phyloP scores from a whole-genome alignment of 2,113 vertebrate species.

The Falcunculus frontatus region DNA sequence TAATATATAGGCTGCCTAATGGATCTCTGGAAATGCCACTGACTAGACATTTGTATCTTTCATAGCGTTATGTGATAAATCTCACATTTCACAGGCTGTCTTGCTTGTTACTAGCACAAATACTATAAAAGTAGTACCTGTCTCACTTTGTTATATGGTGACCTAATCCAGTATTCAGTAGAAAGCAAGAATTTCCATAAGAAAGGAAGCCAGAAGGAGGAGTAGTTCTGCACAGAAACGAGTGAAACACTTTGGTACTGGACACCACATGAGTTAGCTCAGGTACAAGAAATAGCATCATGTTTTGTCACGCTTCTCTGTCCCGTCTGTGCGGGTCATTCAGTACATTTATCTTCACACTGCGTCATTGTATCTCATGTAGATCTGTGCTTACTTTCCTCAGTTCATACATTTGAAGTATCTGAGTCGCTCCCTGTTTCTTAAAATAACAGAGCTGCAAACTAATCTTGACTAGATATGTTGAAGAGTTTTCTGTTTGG shows the following conservation, averaged over 20 bases:
- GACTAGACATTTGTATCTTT: neutral
- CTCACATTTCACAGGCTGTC: neutral
- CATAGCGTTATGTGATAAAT: neutral
- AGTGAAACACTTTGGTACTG: neutral
- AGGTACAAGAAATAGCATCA: neutral
- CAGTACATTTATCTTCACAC: neutral
- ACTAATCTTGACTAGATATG: neutral
- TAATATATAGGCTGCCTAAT: neutral
- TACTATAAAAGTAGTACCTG: neutral
- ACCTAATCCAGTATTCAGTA: neutral
- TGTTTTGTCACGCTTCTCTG: neutral
- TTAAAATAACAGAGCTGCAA: neutral
- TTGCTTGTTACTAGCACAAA: neutral
- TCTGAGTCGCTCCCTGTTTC: neutral
- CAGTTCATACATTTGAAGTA: neutral
- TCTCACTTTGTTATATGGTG: neutral
- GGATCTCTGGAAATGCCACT: neutral
- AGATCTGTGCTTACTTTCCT: neutral
- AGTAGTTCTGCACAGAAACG: neutral
- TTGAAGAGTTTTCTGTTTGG: neutral
- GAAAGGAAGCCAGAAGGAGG: neutral
- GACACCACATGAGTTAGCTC: accelerated
- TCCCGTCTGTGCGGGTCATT: neutral
- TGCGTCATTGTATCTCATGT: neutral
- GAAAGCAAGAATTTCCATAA: neutral